A percentile compares a stretch with the other conserved stretches of the same genome.
Conservation (phyloP, 1,140 invertebrate genomes). For the Diachasma alloeum region DNA sequence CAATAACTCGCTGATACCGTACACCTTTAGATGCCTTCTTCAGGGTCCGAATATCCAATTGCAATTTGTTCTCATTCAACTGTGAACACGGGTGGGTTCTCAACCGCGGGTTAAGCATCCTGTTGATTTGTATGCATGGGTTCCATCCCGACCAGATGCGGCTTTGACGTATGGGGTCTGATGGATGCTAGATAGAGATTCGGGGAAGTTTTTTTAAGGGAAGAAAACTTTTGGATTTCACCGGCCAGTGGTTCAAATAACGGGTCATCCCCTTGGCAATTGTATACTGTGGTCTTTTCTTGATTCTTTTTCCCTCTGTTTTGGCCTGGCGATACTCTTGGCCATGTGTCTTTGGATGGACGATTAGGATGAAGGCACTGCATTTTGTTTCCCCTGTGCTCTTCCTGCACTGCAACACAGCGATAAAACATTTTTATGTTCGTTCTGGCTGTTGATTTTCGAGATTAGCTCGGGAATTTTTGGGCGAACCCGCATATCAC, state of each 20-base stretch:
- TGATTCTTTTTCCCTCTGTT: constrained; percentile 18
- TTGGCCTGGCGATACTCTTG: background rate
- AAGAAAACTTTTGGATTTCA: background rate
- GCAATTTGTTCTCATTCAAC: constrained; percentile 50
- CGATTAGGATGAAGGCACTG: background rate
- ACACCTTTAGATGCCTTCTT: constrained; percentile 41
- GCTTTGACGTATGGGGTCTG: background rate
- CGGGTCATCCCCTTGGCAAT: constrained; percentile 41
- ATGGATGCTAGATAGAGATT: background rate
- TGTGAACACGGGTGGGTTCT: background rate
- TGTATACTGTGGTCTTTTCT: background rate
- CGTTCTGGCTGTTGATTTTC: constrained; percentile 58
- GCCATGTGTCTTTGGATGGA: constrained; percentile 42
- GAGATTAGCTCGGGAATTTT: constrained; percentile 64
- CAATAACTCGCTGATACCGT: constrained; percentile 50
- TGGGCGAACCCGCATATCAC: constrained; percentile 65
- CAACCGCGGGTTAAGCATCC: background rate
- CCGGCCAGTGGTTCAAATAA: constrained; percentile 33
- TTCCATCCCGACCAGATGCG: background rate
- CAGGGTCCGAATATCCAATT: constrained; percentile 51
- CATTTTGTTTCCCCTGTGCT: background rate
- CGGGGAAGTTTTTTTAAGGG: background rate
- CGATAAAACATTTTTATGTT: constrained; percentile 65
- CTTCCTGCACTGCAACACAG: constrained; percentile 23
- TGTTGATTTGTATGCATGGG: background rate